Conservation (phyloP, 2,888 invertebrate genomes). For the Mesorhabditis belari region DNA sequence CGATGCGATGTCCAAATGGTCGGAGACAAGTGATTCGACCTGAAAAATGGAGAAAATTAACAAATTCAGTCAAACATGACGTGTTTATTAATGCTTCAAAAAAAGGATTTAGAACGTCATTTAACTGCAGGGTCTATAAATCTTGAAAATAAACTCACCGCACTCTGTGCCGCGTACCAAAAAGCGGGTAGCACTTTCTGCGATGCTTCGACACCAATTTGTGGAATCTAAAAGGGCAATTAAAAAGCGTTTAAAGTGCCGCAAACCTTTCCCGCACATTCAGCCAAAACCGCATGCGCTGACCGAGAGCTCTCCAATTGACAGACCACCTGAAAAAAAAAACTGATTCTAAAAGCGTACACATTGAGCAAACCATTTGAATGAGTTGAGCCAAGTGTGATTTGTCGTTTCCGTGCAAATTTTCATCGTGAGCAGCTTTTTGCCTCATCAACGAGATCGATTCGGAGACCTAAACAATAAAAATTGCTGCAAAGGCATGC, state of each 20-base stretch:
- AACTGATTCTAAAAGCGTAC: neutral
- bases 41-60: neutral
- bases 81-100: neutral
- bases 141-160: constrained; percentile 14
- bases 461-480: constrained; percentile 18
- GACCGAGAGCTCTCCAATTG: constrained; percentile 27
- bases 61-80: neutral
- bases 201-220: neutral
- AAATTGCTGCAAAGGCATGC: neutral
- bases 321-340: constrained; percentile 16
- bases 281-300: constrained; percentile 19
- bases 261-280: constrained; percentile 10
- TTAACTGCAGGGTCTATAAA: neutral
- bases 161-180: constrained; percentile 38
- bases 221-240: neutral
- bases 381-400: constrained; percentile 36
- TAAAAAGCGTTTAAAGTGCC: neutral
- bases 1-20: constrained; percentile 43
- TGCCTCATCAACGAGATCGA: constrained; percentile 27
- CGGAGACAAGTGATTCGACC: constrained; percentile 30
- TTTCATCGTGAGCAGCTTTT: constrained; percentile 26
- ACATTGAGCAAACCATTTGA: constrained; percentile 23
- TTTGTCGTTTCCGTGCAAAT: constrained; percentile 27
- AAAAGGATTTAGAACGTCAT: neutral
- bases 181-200: constrained; percentile 16